These are phyloP conservation scores for Eulithis prunata DNA, from an alignment of 2,888 invertebrate species.

Conservation along the genomic window DNA sequence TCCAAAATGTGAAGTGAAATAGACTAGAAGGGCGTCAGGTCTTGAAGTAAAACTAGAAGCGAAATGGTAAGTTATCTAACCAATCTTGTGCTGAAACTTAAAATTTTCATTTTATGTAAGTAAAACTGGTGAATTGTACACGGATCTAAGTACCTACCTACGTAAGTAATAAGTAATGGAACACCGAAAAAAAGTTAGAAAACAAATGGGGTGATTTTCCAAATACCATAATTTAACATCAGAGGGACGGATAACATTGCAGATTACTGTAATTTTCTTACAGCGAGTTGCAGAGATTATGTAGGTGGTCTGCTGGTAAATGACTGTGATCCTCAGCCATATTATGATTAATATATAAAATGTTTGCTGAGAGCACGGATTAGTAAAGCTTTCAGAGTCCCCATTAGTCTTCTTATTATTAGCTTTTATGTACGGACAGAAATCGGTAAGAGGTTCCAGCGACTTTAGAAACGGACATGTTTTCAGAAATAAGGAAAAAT, in stretches of 20 bases:
- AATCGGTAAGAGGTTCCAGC: too few relatives aligned
- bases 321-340: conserved; percentile 37
- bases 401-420: conserved; percentile 10
- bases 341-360: conserved; percentile 37
- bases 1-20: conserved; percentile 36
- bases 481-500: conserved; percentile 41
- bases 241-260: conserved; percentile 1
- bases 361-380: conserved; percentile 12
- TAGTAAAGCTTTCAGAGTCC: conserved; percentile 13
- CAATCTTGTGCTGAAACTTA: background rate
- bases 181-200: background rate
- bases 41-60: conserved; percentile 27
- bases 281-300: background rate
- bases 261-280: conserved; percentile 39
- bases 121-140: too few relatives aligned
- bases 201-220: background rate
- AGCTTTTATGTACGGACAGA: background rate
- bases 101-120: too few relatives aligned
- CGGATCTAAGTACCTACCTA: too few relatives aligned
- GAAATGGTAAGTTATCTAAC: conserved; percentile 50
- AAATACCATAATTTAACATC: conserved; percentile 5
- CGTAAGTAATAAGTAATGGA: too few relatives aligned
- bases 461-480: background rate
- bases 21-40: background rate
- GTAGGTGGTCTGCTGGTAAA: conserved; percentile 20